phyloP scores from a whole-genome alignment of 2,797 vertebrate genomes.

The Enteromius viviparus region DNA sequence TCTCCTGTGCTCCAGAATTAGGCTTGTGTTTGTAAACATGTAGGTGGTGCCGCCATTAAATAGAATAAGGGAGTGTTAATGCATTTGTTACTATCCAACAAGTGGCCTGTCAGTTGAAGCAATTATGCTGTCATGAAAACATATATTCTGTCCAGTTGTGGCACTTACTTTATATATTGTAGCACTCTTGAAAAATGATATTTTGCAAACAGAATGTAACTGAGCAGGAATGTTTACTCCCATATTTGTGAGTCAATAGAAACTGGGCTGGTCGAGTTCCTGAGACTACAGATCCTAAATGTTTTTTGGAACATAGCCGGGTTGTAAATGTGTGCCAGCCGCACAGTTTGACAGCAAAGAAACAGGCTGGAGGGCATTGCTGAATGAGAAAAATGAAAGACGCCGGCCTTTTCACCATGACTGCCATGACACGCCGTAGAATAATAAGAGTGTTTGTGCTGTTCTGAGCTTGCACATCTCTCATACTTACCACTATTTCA shows the following conservation, averaged over 20 bases:
- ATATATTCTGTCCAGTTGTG: constrained; percentile 1
- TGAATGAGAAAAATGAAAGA: constrained; percentile 70
- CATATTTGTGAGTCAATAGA: constrained; percentile 29
- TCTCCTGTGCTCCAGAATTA: constrained; percentile 11
- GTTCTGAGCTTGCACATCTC: constrained; percentile 26
- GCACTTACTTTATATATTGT: constrained; percentile 1
- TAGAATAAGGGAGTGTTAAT: background rate
- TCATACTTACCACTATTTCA: constrained; percentile 8
- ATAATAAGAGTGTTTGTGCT: constrained; percentile 33
- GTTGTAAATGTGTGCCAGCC: constrained; percentile 37
- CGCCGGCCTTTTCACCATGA: constrained; percentile 62
- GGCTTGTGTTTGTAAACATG: constrained; percentile 34
- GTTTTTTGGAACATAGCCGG: constrained; percentile 29
- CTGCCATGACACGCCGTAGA: constrained; percentile 50
- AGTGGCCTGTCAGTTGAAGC: constrained; percentile 37
- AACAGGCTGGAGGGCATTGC: constrained; percentile 71
- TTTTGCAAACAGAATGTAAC: constrained; percentile 44
- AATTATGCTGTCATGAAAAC: constrained; percentile 12
- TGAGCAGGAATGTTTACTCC: constrained; percentile 32
- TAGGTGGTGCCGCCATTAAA: constrained; percentile 2
- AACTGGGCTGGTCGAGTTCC: constrained; percentile 39
- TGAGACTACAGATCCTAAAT: constrained; percentile 36
- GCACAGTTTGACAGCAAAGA: constrained; percentile 48
- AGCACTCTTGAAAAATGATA: constrained; percentile 11
- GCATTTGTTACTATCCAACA: constrained; percentile 25